Conservation (phyloP, 2,113 vertebrate species). For the Dicentrarchus labrax region DNA sequence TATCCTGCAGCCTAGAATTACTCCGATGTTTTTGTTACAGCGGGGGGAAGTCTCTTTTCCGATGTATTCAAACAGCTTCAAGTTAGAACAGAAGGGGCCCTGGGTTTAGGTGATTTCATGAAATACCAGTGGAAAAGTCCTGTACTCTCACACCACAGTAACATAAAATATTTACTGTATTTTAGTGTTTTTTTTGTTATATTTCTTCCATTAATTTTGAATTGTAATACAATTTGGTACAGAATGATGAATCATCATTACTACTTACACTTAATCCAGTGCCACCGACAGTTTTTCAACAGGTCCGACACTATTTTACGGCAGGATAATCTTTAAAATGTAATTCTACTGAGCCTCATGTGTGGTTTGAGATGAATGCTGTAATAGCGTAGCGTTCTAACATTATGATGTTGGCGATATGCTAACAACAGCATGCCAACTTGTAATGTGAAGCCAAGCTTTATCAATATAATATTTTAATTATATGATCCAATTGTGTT, state of each 20-base stretch:
- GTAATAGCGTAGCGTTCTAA: not conserved
- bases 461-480: too few relatives aligned
- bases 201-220: not conserved
- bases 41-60: conserved; percentile 12
- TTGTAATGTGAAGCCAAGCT: not conserved
- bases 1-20: conserved; percentile 40
- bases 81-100: not conserved
- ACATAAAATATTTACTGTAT: not conserved
- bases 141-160: not conserved
- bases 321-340: not conserved
- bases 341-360: not conserved
- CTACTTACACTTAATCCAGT: not conserved
- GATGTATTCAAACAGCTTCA: conserved; percentile 17
- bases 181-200: too few relatives aligned
- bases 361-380: not conserved
- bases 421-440: not conserved
- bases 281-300: not conserved
- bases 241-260: not conserved
- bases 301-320: not conserved
- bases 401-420: not conserved
- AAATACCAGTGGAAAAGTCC: not conserved
- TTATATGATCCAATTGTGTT: too few relatives aligned
- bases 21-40: conserved; percentile 16
- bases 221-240: not conserved
- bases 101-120: not conserved